phyloP scores from a whole-genome alignment of 2,113 vertebrate species.

The Marcusenius ussheri region DNA sequence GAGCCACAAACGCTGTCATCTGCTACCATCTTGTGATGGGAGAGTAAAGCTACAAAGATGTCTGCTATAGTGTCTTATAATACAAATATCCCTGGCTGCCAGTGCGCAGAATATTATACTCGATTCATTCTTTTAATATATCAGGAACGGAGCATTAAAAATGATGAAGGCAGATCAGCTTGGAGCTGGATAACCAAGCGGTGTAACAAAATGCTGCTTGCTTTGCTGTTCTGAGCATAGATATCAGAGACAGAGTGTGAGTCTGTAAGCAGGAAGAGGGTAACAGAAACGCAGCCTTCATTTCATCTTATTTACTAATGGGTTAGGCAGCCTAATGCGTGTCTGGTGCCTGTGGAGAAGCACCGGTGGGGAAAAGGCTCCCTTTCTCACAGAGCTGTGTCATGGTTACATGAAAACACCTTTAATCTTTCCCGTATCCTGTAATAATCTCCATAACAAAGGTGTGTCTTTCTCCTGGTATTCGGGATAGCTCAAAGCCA shows the following conservation, averaged over 20 bases:
- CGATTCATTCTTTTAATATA: neutral
- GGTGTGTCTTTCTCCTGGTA: neutral
- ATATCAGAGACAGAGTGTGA: neutral
- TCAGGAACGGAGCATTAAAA: neutral
- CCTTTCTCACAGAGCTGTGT: neutral
- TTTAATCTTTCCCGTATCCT: neutral
- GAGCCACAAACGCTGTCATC: neutral
- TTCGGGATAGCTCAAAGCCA: neutral
- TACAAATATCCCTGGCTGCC: neutral
- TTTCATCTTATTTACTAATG: neutral
- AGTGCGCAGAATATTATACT: neutral
- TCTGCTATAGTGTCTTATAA: neutral
- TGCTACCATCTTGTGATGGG: constrained; percentile 1
- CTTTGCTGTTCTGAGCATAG: neutral
- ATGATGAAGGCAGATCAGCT: neutral
- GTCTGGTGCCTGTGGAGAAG: neutral
- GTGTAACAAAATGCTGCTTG: neutral
- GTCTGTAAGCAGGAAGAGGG: neutral
- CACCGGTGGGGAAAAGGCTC: neutral
- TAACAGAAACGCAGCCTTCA: neutral
- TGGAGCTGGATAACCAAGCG: neutral
- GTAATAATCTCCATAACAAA: neutral
- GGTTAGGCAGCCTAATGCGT: neutral
- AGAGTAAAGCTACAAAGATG: neutral
- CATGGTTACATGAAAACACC: neutral